These are phyloP conservation scores for Acridotheres tristis DNA, from an alignment of 2,797 vertebrate species.

Conservation along the genomic window DNA sequence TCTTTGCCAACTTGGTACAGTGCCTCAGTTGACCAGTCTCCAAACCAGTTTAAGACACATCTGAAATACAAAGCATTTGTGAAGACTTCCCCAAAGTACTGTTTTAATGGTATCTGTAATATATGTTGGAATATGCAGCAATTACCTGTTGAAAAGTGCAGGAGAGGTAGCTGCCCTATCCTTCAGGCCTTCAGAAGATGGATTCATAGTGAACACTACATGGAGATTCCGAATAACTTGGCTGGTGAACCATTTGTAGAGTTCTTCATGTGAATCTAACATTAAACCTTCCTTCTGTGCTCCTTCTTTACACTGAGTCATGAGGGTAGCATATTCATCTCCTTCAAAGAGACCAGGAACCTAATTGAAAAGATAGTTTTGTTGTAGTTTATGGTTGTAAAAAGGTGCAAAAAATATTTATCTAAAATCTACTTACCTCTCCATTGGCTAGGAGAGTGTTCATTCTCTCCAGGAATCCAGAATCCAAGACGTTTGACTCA, in stretches of 20 bases:
- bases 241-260: slow-evolving; percentile 99
- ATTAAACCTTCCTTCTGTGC: slow-evolving; percentile 98
- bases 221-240: slow-evolving; percentile 99
- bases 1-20: slow-evolving; percentile 98
- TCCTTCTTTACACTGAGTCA: slow-evolving; percentile 99
- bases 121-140: neutral
- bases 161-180: slow-evolving; percentile 97
- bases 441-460: slow-evolving; percentile 98
- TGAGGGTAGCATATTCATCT: slow-evolving; percentile 96
- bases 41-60: slow-evolving; percentile 99
- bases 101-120: neutral
- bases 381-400: neutral
- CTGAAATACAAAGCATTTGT: slow-evolving; percentile 64
- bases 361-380: slow-evolving; percentile 64
- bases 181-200: slow-evolving; percentile 96
- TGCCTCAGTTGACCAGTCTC: slow-evolving; percentile 98
- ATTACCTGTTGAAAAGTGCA: slow-evolving; percentile 96
- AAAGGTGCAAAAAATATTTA: neutral
- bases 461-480: slow-evolving; percentile 98
- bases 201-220: slow-evolving; percentile 99
- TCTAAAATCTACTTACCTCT: slow-evolving; percentile 80
- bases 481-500: slow-evolving; percentile 97
- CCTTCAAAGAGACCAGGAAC: slow-evolving; percentile 98
- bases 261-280: slow-evolving; percentile 97
- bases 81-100: neutral